Evolutionary conservation across 2,888 invertebrate genomes (phyloP).

Genomic region (Cordylochernes scorpioides): DNA sequence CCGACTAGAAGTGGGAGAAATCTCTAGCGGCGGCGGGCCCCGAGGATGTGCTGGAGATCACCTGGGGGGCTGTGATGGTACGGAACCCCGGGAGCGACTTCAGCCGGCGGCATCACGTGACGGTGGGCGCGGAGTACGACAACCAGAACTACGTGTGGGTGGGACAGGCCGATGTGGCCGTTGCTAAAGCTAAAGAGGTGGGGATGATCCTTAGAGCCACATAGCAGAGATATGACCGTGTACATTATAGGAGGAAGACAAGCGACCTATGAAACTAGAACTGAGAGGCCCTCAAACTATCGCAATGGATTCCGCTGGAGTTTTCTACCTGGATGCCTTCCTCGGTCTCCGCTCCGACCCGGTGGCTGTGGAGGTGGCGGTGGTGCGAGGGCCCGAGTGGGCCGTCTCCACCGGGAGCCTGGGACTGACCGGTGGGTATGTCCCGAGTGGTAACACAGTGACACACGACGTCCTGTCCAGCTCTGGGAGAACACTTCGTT

Average conservation of each 20-base stretch:
- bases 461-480: slow-evolving; percentile 3
- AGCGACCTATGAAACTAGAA: slow-evolving; percentile 8
- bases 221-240: not conserved
- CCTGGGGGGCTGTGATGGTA: slow-evolving; percentile 12
- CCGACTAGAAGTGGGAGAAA: slow-evolving; percentile 12
- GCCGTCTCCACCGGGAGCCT: slow-evolving; percentile 12
- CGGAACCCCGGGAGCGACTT: slow-evolving; percentile 8
- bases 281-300: slow-evolving; percentile 8
- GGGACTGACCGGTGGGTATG: slow-evolving; percentile 11
- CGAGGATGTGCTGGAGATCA: slow-evolving; percentile 9
- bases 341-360: slow-evolving; percentile 11
- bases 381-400: slow-evolving; percentile 8
- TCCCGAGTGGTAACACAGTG: not conserved
- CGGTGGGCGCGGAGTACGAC: slow-evolving; percentile 14
- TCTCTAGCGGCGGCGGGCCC: slow-evolving; percentile 10
- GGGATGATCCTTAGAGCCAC: no score
- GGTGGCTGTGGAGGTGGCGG: slow-evolving; percentile 9
- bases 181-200: not conserved
- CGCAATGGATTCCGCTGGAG: slow-evolving; percentile 12
- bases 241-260: slow-evolving; percentile 7
- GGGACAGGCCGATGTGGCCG: slow-evolving; percentile 12
- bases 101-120: slow-evolving; percentile 12
- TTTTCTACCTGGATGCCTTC: slow-evolving; percentile 10
- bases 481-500: slow-evolving; percentile 12
- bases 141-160: slow-evolving; percentile 14